Evolutionary conservation across 2,797 vertebrate genomes (phyloP).

Genomic region (Chrysocyon brachyurus): DNA sequence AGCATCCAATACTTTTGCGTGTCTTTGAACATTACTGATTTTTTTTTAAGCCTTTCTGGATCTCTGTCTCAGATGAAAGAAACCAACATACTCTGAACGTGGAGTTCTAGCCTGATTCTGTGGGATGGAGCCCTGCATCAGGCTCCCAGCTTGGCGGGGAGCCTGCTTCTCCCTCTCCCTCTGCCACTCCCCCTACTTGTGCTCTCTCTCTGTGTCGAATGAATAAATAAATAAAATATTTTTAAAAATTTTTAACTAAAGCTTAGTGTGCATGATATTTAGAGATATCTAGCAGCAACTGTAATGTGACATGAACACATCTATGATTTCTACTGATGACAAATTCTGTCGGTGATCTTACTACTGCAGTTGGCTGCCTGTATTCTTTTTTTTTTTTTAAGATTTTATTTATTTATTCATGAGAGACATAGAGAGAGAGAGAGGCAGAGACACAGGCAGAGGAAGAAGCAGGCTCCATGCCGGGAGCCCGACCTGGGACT

Average conservation of each 20-base stretch:
- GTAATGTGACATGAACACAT: not conserved
- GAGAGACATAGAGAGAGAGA: too few relatives aligned
- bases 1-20: not conserved
- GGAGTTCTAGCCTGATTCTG: not conserved
- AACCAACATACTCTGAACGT: not conserved
- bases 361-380: not conserved
- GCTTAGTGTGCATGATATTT: not conserved
- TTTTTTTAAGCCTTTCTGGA: not conserved
- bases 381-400: too few relatives aligned
- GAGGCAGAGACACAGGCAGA: too few relatives aligned
- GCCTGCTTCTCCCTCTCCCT: too few relatives aligned
- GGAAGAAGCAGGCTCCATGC: too few relatives aligned
- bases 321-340: conserved; percentile 7
- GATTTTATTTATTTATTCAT: too few relatives aligned
- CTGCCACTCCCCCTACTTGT: too few relatives aligned
- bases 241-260: not conserved
- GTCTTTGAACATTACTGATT: not conserved
- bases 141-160: too few relatives aligned
- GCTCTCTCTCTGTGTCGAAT: too few relatives aligned
- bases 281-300: not conserved
- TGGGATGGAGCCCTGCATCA: too few relatives aligned
- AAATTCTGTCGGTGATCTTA: not conserved
- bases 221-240: too few relatives aligned
- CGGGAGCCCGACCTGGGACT: too few relatives aligned
- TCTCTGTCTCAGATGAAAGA: not conserved